phyloP scores from a whole-genome alignment of 2,797 vertebrate genomes.

The Fistularia tabacaria region DNA sequence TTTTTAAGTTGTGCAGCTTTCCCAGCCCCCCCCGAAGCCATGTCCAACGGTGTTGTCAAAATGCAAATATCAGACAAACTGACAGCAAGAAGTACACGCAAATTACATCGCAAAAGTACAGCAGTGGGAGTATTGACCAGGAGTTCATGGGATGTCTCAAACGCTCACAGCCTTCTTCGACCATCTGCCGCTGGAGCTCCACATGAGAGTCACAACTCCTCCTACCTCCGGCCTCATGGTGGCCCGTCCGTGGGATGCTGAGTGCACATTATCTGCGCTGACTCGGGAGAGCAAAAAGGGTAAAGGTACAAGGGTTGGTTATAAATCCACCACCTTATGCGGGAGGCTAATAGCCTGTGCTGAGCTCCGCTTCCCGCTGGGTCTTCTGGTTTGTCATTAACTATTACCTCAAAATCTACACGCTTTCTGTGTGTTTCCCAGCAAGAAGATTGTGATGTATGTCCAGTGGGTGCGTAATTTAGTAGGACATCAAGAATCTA shows the following conservation, averaged over 20 bases:
- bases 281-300: not conserved
- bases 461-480: too few relatives aligned
- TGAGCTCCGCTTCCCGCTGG: conserved; percentile 21
- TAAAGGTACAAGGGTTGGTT: conserved; percentile 47
- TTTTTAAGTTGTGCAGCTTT: not conserved
- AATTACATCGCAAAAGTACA: conserved; percentile 23
- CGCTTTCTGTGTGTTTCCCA: too few relatives aligned
- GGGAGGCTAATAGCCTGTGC: conserved; percentile 23
- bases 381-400: conserved; percentile 24
- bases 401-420: conserved; percentile 15
- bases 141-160: conserved; percentile 39
- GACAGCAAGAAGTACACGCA: conserved; percentile 31
- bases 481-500: too few relatives aligned
- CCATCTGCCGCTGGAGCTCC: conserved; percentile 31
- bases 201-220: conserved; percentile 23
- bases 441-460: too few relatives aligned
- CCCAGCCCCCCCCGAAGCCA: too few relatives aligned
- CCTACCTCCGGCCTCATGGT: conserved; percentile 17
- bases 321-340: conserved; percentile 32
- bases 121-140: conserved; percentile 8
- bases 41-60: conserved; percentile 3
- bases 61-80: conserved; percentile 31
- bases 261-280: conserved; percentile 38
- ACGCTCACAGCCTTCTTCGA: conserved; percentile 34
- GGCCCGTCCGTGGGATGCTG: conserved; percentile 45